These are phyloP conservation scores for Philaethria dido DNA, from an alignment of 2,888 invertebrate genomes.

Conservation along the genomic window DNA sequence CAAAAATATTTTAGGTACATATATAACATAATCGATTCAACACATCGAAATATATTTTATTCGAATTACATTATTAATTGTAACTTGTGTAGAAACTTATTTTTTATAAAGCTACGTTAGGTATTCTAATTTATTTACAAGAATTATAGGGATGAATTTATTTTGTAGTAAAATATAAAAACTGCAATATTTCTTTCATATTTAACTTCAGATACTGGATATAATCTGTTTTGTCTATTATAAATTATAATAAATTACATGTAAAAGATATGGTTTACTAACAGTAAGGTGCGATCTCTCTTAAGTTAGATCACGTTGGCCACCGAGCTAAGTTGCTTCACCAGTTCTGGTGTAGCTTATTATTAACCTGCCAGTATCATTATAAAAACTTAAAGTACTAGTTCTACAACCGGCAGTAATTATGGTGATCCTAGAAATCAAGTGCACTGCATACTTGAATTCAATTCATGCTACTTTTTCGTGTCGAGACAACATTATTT, in stretches of 20 bases:
- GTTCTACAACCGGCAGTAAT: conserved; percentile 36
- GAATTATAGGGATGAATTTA: too few relatives aligned
- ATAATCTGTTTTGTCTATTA: neutral
- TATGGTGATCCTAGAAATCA: conserved; percentile 37
- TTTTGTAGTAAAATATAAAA: too few relatives aligned
- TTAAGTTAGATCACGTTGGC: conserved; percentile 8
- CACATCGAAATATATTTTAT: neutral
- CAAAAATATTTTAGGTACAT: neutral
- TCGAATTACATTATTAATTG: too few relatives aligned
- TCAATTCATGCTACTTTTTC: conserved; percentile 10
- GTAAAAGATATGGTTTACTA: neutral
- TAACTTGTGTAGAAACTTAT: too few relatives aligned
- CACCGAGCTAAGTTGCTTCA: conserved; percentile 25
- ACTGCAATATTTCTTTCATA: too few relatives aligned
- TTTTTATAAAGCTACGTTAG: too few relatives aligned
- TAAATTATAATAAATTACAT: neutral
- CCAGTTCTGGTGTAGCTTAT: conserved; percentile 37
- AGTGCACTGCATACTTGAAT: conserved; percentile 30
- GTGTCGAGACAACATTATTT: neutral
- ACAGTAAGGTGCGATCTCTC: conserved; percentile 6
- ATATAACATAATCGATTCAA: neutral
- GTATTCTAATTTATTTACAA: too few relatives aligned
- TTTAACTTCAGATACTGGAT: neutral
- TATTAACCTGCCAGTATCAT: conserved; percentile 36
- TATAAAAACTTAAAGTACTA: conserved; percentile 36